Evolutionary conservation across 2,797 vertebrate species (phyloP).

Genomic region (Anguilla megastoma): DNA sequence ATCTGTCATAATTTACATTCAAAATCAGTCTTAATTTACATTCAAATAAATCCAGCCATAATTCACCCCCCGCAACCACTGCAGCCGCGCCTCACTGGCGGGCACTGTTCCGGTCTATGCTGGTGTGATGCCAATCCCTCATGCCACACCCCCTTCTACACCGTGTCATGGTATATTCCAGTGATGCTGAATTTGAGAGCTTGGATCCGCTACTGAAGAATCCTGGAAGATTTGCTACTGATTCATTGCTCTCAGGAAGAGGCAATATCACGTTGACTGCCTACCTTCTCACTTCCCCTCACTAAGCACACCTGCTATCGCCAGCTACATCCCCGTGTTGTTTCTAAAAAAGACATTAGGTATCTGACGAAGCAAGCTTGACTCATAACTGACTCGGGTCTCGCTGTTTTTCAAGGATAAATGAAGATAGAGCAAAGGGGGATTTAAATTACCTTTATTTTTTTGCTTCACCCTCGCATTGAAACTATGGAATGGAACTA

Average conservation of each 20-base stretch:
- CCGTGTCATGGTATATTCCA: conserved; percentile 53
- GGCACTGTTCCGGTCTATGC: not conserved
- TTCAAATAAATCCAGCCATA: not conserved
- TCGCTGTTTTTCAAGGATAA: conserved; percentile 40
- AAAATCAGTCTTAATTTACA: not conserved
- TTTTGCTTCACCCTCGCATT: conserved; percentile 22
- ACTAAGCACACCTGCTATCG: conserved; percentile 17
- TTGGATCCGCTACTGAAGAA: conserved; percentile 40
- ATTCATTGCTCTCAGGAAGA: conserved; percentile 40
- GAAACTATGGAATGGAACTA: conserved; percentile 45
- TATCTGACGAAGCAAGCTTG: conserved; percentile 29
- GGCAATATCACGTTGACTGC: conserved; percentile 29
- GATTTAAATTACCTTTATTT: conserved; percentile 38
- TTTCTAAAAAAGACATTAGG: conserved; percentile 30
- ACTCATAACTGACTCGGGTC: conserved; percentile 29
- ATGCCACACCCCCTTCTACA: conserved; percentile 53
- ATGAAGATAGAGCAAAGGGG: conserved; percentile 34
- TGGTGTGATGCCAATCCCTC: not conserved
- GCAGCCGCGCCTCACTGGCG: not conserved
- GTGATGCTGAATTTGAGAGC: conserved; percentile 47
- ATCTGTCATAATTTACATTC: not conserved
- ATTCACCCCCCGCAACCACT: not conserved
- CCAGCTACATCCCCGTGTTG: not conserved
- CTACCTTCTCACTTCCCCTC: conserved; percentile 22
- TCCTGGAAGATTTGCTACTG: conserved; percentile 41